These are phyloP conservation scores for Meloidogyne hapla DNA, from an alignment of 1,140 invertebrate genomes.

Conservation along the genomic window DNA sequence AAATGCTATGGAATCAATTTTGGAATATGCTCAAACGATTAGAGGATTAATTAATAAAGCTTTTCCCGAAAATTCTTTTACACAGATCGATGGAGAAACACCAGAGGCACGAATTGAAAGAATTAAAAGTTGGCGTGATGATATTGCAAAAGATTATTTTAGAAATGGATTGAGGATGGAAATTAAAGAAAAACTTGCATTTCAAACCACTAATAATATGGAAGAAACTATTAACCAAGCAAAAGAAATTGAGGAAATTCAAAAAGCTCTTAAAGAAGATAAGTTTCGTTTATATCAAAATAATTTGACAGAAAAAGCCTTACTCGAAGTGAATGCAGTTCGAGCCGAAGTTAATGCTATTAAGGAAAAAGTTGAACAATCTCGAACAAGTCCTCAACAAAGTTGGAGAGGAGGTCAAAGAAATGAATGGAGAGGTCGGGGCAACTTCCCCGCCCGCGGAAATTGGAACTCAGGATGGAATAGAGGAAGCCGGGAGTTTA, in stretches of 20 bases:
- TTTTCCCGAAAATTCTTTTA: background rate
- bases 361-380: background rate
- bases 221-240: background rate
- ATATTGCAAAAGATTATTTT: slow-evolving; percentile 1
- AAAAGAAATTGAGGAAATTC: slow-evolving; percentile 12
- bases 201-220: background rate
- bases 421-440: background rate
- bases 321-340: slow-evolving; percentile 3
- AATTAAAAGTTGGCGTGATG: background rate
- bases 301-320: background rate
- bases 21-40: slow-evolving; percentile 5
- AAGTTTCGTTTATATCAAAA: background rate
- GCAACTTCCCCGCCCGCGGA: too few relatives aligned
- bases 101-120: background rate
- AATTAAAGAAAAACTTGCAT: slow-evolving; percentile 5
- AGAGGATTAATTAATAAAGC: background rate
- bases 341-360: slow-evolving; percentile 16
- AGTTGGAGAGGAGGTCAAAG: background rate
- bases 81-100: background rate
- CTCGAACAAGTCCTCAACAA: too few relatives aligned
- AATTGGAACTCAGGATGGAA: too few relatives aligned
- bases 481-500: too few relatives aligned
- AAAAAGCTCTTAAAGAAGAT: background rate
- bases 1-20: background rate
- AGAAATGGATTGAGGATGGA: background rate